These are phyloP conservation scores for Arothron firmamentum DNA, from an alignment of 2,113 vertebrate genomes.

Conservation along the genomic window DNA sequence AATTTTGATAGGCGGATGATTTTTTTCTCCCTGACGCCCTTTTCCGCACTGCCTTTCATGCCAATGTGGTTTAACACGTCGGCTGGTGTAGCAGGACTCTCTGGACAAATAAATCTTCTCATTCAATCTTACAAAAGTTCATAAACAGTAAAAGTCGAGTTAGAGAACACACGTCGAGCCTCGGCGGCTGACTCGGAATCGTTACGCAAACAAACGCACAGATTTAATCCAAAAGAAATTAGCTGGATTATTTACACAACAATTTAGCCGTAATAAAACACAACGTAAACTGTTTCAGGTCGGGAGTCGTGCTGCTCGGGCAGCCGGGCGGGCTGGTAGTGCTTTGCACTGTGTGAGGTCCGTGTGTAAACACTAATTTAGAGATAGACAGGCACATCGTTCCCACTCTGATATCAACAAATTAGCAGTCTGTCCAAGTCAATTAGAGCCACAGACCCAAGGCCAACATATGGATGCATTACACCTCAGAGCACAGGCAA, in stretches of 20 bases:
- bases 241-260: constrained; percentile 80
- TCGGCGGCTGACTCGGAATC: constrained; percentile 72
- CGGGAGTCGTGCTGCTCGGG: constrained; percentile 75
- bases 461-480: constrained; percentile 70
- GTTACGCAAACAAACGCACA: constrained; percentile 81
- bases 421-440: constrained; percentile 86
- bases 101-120: constrained; percentile 36
- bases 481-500: constrained; percentile 39
- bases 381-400: constrained; percentile 89
- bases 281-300: constrained; percentile 83
- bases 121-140: constrained; percentile 55
- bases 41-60: constrained; percentile 4
- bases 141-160: constrained; percentile 54
- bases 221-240: constrained; percentile 84
- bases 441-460: constrained; percentile 77
- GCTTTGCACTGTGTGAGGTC: constrained; percentile 96
- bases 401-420: constrained; percentile 89
- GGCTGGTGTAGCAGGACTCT: constrained; percentile 32
- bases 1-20: neutral
- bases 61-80: constrained; percentile 32
- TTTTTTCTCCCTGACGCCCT: neutral
- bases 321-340: constrained; percentile 79
- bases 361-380: constrained; percentile 89
- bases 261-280: constrained; percentile 94
- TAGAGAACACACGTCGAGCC: constrained; percentile 45